phyloP scores from a whole-genome alignment of 2,797 vertebrate species.

The Rhinogobio ventralis region DNA sequence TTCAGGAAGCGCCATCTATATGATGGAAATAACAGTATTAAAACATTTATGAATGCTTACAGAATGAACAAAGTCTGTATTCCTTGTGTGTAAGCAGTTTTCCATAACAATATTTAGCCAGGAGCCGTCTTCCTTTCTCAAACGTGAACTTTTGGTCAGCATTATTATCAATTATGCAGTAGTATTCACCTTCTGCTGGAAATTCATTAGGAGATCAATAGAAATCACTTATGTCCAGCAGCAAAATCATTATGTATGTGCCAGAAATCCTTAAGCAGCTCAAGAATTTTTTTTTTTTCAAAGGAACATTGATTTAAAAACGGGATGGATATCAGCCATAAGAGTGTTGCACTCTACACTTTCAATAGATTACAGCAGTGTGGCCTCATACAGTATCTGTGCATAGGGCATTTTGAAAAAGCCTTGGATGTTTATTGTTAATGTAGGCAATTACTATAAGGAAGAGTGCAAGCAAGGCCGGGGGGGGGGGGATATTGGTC shows the following conservation, averaged over 20 bases:
- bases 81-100: constrained; percentile 38
- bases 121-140: constrained; percentile 31
- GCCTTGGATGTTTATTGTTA: constrained; percentile 10
- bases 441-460: constrained; percentile 21
- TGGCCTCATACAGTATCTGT: neutral
- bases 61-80: constrained; percentile 40
- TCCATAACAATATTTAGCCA: constrained; percentile 51
- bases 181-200: constrained; percentile 66
- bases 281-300: too few relatives aligned
- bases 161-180: constrained; percentile 75
- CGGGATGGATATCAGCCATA: constrained; percentile 25
- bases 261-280: constrained; percentile 50
- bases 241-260: constrained; percentile 47
- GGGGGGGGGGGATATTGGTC: too few relatives aligned
- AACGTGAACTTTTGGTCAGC: constrained; percentile 24
- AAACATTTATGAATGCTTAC: constrained; percentile 52
- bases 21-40: constrained; percentile 36
- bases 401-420: constrained; percentile 1
- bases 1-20: neutral
- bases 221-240: constrained; percentile 71
- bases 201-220: constrained; percentile 74
- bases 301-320: constrained; percentile 47
- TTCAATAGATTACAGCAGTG: constrained; percentile 12
- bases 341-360: neutral
- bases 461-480: neutral